Evolutionary conservation across 2,888 invertebrate genomes (phyloP), one percentile per base, ranked within the genome.

Genomic region (Amphiduros pacificus): DNA sequence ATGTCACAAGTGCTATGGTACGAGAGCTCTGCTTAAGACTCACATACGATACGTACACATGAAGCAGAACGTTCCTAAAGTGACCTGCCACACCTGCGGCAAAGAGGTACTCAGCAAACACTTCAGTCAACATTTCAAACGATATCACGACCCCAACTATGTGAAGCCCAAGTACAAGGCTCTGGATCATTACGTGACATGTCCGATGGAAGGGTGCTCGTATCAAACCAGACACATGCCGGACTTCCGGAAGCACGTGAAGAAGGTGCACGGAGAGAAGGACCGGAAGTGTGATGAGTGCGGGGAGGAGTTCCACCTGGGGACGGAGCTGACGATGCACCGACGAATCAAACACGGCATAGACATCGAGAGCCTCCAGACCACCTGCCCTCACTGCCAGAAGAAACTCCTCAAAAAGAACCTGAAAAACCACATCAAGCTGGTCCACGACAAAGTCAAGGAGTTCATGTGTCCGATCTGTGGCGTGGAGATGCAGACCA

Each of bases 331-430:
- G n/a, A 54, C 32, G 6, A 24, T 24, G 22, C 54, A 54, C 22
- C n/a, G 20, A n/a, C 28, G 20, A 20, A 22, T 32, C 1, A n/a
- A n/a, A n/a, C 24, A 24, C 24, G 17, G 20, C 31, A 24, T 32
- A n/a, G 32, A 54, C 22, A 20, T 32, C 2, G 36, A 22, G 22
- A 24, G 31, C 28, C 32, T 24, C 1, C 31, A 29, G 20, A 24
- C 17, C 28, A 32, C 29, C 24, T 54, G 54, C 54, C 22, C 22
- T n/a, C 54, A 54, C 22, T 54, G 54, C 32, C n/a, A 22, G 22
- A 54, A 54, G 32, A 24, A 20, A 32, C 29, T 54, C 31, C 32
- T 54, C 31, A 54, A 54, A 26, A 54, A 32, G 54, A 54, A 54
- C 31, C 29, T 54, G 31, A 32, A 54, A 20, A 32, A 22, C 22